These are phyloP conservation scores for Eleginops maclovinus DNA, from an alignment of 2,113 vertebrate species.

Conservation along the genomic window DNA sequence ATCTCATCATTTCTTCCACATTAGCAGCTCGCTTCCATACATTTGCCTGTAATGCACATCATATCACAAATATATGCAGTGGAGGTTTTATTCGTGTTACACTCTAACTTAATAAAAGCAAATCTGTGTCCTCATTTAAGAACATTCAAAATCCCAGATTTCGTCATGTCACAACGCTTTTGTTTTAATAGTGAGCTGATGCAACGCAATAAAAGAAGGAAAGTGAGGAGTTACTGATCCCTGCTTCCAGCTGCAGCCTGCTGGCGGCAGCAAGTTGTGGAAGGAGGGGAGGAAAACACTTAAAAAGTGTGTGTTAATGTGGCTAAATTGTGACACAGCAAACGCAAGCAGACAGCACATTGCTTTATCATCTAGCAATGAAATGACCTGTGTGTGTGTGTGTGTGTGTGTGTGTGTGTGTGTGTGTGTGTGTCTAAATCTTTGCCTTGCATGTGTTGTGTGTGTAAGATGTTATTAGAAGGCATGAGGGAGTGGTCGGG, in stretches of 20 bases:
- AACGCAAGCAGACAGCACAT: slow-evolving; percentile 7
- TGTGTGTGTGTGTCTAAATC: neutral
- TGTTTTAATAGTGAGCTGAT: slow-evolving; percentile 47
- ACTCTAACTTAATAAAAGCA: slow-evolving; percentile 23
- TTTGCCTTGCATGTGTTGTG: neutral
- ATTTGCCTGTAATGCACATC: neutral
- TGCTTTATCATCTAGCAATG: slow-evolving; percentile 46
- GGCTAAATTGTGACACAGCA: neutral
- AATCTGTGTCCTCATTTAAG: slow-evolving; percentile 26
- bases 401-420: neutral
- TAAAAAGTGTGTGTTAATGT: slow-evolving; percentile 23
- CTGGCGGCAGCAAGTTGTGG: slow-evolving; percentile 19
- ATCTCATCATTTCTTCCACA: neutral
- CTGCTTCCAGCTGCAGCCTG: slow-evolving; percentile 23
- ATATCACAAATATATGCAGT: slow-evolving; percentile 5
- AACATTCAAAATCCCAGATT: slow-evolving; percentile 29
- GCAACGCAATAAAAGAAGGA: slow-evolving; percentile 51
- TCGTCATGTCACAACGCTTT: slow-evolving; percentile 12
- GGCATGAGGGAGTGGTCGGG: slow-evolving; percentile 39
- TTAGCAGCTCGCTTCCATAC: slow-evolving; percentile 9
- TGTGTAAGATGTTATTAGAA: slow-evolving; percentile 39
- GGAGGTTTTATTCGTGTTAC: neutral
- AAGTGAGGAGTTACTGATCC: slow-evolving; percentile 29
- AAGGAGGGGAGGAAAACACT: slow-evolving; percentile 20
- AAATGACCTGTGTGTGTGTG: slow-evolving; percentile 46